Evolutionary conservation across 2,797 vertebrate genomes (phyloP).

Genomic region (Scarus forsteni): DNA sequence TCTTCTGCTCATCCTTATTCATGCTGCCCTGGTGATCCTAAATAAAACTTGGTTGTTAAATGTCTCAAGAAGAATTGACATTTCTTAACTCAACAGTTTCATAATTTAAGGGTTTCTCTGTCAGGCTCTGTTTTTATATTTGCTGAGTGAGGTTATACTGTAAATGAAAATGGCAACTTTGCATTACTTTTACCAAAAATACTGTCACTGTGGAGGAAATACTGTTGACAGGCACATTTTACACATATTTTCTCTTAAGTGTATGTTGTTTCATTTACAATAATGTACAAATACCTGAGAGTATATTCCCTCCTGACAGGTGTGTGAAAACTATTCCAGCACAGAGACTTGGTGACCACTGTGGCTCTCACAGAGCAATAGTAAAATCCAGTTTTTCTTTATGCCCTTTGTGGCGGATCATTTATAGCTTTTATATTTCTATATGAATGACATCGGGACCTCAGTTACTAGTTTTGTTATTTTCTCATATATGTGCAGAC

Average conservation of each 20-base stretch:
- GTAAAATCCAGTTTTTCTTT: too few species aligned
- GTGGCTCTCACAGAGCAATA: too few species aligned
- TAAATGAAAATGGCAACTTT: slow-evolving; percentile 86
- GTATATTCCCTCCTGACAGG: slow-evolving; percentile 40
- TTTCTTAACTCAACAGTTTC: slow-evolving; percentile 65
- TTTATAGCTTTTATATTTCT: too few species aligned
- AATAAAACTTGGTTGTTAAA: slow-evolving; percentile 69
- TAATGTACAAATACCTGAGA: slow-evolving; percentile 31
- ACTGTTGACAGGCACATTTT: slow-evolving; percentile 77
- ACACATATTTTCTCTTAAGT: slow-evolving; percentile 83
- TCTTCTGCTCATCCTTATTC: slow-evolving; percentile 30
- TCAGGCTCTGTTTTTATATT: slow-evolving; percentile 86
- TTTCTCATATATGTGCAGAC: too few species aligned
- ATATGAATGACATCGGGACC: too few species aligned
- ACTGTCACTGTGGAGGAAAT: slow-evolving; percentile 88
- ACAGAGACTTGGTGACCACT: slow-evolving; percentile 45
- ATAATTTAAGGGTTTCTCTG: slow-evolving; percentile 44
- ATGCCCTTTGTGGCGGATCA: too few species aligned
- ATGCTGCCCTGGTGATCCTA: slow-evolving; percentile 39
- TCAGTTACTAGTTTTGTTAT: too few species aligned
- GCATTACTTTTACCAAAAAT: slow-evolving; percentile 89
- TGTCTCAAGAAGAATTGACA: slow-evolving; percentile 72
- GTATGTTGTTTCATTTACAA: slow-evolving; percentile 69
- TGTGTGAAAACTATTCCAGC: slow-evolving; percentile 34
- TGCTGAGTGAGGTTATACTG: slow-evolving; percentile 80